Conservation (phyloP, 2,888 invertebrate genomes). For the Leptopilina myrica region DNA sequence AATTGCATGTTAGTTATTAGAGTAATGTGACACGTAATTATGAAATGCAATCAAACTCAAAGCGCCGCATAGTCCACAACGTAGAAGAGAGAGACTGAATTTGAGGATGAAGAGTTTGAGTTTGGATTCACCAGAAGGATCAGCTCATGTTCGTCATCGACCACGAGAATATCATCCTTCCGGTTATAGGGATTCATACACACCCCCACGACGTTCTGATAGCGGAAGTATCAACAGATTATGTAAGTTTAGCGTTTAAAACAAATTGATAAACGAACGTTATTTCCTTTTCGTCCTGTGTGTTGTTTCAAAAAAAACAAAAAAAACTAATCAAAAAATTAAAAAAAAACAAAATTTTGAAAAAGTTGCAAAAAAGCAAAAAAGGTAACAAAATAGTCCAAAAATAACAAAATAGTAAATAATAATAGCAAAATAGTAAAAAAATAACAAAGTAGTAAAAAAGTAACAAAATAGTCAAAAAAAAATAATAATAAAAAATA, state of each 20-base stretch:
- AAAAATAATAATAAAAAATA: too few relatives aligned
- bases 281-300: not conserved
- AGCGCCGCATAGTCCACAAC: slow-evolving; percentile 94
- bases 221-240: slow-evolving; percentile 74
- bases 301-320: not conserved
- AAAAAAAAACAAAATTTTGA: not conserved
- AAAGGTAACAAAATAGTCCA: too few relatives aligned
- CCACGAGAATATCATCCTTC: slow-evolving; percentile 78
- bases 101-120: slow-evolving; percentile 98
- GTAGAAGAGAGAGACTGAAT: slow-evolving; percentile 94
- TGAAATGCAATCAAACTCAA: slow-evolving; percentile 63
- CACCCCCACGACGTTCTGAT: slow-evolving; percentile 72
- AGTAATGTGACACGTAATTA: slow-evolving; percentile 44
- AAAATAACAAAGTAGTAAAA: too few relatives aligned
- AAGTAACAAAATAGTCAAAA: too few relatives aligned
- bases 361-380: not conserved
- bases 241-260: slow-evolving; percentile 64
- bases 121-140: slow-evolving; percentile 96
- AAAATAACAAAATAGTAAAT: too few relatives aligned
- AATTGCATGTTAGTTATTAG: slow-evolving; percentile 39
- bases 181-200: slow-evolving; percentile 69
- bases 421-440: too few relatives aligned
- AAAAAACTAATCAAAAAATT: not conserved
- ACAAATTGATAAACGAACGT: not conserved
- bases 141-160: slow-evolving; percentile 88